Evolutionary conservation across 2,113 vertebrate species (phyloP).

Genomic region (Corythaixoides concolor): DNA sequence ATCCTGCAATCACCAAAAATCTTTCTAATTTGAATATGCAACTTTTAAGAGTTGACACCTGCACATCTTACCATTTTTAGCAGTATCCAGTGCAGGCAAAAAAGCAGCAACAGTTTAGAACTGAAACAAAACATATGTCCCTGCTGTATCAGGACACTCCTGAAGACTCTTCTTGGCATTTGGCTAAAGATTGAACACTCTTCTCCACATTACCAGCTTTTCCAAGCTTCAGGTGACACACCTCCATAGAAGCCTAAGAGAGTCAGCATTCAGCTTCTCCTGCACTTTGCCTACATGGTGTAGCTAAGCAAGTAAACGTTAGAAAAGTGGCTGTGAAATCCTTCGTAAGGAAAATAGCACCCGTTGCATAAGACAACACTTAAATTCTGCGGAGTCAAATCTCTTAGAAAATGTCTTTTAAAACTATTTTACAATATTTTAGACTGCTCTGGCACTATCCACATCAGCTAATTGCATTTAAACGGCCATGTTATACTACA

Average conservation of each 20-base stretch:
- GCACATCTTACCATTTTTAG: neutral
- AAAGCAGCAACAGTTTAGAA: neutral
- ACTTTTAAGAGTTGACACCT: neutral
- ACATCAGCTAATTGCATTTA: neutral
- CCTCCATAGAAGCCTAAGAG: neutral
- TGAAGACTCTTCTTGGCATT: neutral
- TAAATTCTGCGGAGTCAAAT: neutral
- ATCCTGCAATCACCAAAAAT: neutral
- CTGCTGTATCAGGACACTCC: neutral
- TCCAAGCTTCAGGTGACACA: neutral
- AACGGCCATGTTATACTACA: neutral
- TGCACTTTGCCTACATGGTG: neutral
- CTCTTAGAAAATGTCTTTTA: neutral
- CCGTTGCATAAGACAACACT: neutral
- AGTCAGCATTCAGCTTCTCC: neutral
- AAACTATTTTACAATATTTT: neutral
- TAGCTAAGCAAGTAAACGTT: neutral
- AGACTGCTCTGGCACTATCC: neutral
- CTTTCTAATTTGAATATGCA: neutral
- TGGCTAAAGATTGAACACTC: neutral
- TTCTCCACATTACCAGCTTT: neutral
- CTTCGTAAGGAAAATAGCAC: neutral
- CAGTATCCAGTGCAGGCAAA: neutral
- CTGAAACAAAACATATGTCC: neutral
- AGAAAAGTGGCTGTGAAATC: neutral